Base-by-base conservation (phyloP, 2,113 vertebrate species). In the Callionymus lyra region DNA sequence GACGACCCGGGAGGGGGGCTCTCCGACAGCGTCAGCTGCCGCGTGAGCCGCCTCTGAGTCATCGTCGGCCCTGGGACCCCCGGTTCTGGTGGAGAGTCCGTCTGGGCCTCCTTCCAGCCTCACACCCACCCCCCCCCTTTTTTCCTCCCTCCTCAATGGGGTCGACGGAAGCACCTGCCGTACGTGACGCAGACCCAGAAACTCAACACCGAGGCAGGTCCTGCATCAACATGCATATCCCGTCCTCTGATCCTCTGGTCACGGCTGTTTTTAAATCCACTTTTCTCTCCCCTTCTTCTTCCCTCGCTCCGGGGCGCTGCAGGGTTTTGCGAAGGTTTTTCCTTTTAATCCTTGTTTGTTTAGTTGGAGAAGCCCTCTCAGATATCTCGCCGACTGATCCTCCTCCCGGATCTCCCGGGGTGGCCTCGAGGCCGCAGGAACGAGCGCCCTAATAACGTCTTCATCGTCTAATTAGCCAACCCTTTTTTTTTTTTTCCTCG, bases 21-120 rank as follows among this genome's bases (percentile, higher is more conserved):
- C 53, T 84, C 79, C 72, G 63, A 73, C 61, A 77, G 44, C 41
- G 43, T 67, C 63, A 79, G 47, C 59, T 80, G 73, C 47, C 72
- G 65, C 38, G 65, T 70, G 61, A 79, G 70, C 60, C 72, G 76
- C 70, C 59, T 74, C 65, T 83, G 79, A 78, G 66, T 81, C 84
- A 84, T 84, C 34, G 36, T 56, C 61, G 63, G 56, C 44, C 48
- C 54, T 49, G 64, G 65, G 47, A 64, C 55, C n/a, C n/a, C n/a
- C 1, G 13, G 16, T 31, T 58, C n/a, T n/a, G n/a, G n/a, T n/a
- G n/a, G n/a, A n/a, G n/a, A n/a, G n/a, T n/a, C n/a, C n/a, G n/a
- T n/a, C n/a, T n/a, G n/a, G n/a, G n/a, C n/a, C n/a, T n/a, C n/a
- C n/a, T n/a, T n/a, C n/a, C n/a, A n/a, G 36, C 36, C 60, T 63